These are phyloP conservation scores for Yponomeuta plumbellus DNA, from an alignment of 2,888 invertebrate genomes.

Conservation along the genomic window DNA sequence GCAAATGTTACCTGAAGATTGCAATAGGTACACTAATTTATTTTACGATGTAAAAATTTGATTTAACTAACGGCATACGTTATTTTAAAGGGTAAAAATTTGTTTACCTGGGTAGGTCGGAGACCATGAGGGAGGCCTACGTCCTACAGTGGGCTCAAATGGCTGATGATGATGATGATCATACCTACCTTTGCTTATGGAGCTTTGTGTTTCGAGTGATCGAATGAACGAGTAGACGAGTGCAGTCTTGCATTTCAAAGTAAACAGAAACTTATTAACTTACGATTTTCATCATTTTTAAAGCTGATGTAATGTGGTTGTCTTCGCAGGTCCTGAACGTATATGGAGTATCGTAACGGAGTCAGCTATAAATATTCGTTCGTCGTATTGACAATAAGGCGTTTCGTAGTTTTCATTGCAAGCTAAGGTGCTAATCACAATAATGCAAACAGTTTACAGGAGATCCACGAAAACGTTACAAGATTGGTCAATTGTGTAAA, in stretches of 20 bases:
- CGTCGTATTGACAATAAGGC: conserved; percentile 58
- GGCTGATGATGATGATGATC: no score
- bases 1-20: no score
- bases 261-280: conserved; percentile 33
- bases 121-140: no score
- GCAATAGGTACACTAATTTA: no score
- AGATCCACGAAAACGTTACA: conserved; percentile 64
- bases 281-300: conserved; percentile 67
- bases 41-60: no score
- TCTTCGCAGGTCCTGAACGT: conserved; percentile 53
- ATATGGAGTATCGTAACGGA: conserved; percentile 45
- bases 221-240: background rate
- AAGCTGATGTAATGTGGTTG: conserved; percentile 39
- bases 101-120: no score
- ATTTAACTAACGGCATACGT: no score
- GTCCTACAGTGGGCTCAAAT: no score
- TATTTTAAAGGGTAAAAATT: no score
- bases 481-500: conserved; percentile 69
- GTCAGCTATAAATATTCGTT: conserved; percentile 62
- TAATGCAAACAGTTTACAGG: conserved; percentile 68
- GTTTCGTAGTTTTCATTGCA: conserved; percentile 64
- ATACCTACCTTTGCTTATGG: no score
- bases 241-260: background rate
- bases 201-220: no score
- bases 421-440: conserved; percentile 69